A percentile compares a stretch with the other conserved stretches of the same genome.
Evolutionary conservation across 2,797 vertebrate species (phyloP).

Genomic region (Xenopus petersii): DNA sequence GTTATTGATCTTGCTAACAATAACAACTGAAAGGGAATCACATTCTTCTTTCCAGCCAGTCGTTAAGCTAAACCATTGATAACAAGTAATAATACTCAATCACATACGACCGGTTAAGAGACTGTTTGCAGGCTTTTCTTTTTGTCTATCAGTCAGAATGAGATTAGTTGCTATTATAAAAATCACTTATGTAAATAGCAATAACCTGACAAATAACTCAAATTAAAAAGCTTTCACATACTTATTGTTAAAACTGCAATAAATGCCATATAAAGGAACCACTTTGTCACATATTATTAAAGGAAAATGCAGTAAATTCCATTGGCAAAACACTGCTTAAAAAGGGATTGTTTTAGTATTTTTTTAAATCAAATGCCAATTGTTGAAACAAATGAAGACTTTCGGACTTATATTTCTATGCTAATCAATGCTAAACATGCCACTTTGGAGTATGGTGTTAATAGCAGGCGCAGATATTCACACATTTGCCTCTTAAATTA

Average conservation of each 20-base stretch:
- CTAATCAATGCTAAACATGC: slow-evolving; percentile 19
- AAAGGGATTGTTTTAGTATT: background rate
- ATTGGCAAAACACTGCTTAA: background rate
- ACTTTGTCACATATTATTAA: background rate
- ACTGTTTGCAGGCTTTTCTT: no score
- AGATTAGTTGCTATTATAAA: background rate
- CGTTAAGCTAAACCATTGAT: no score
- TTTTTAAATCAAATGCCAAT: slow-evolving; percentile 6
- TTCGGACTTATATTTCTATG: slow-evolving; percentile 4
- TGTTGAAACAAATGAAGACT: slow-evolving; percentile 21
- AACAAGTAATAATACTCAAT: no score
- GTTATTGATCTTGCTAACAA: no score
- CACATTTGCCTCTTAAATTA: slow-evolving; percentile 20
- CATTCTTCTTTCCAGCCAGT: no score
- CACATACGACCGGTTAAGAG: no score
- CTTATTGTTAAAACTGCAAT: background rate
- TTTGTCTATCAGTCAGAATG: background rate
- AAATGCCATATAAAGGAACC: background rate
- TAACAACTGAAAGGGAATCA: no score
- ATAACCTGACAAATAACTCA: background rate
- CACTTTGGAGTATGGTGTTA: slow-evolving; percentile 14
- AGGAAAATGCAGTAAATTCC: background rate
- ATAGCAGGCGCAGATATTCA: slow-evolving; percentile 11
- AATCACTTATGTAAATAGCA: background rate
- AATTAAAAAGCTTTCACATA: background rate